Base-by-base conservation (phyloP, 2,888 invertebrate genomes). In the Aproaerema taeniolella region DNA sequence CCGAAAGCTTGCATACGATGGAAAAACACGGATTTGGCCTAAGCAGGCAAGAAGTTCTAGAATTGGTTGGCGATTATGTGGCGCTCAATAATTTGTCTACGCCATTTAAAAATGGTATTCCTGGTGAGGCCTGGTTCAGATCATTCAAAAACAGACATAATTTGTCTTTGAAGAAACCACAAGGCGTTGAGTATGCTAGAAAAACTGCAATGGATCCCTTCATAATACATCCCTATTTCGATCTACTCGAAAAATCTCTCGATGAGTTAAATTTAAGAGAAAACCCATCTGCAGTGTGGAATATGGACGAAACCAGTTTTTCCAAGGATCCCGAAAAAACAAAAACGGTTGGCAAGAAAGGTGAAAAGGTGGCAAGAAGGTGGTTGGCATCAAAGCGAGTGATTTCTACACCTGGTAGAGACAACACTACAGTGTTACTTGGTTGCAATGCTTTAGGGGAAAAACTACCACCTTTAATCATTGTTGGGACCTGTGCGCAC, bases 11-110 rank as follows among this genome's bases (percentile, higher is more conserved):
- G 7, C 51, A 52, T 38, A 31, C 28, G 2, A 58, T 65, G 54
- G 61, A 64, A 41, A 52, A 46, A 47, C 47, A 55, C 42, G 69
- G 63, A 5, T 67, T 61, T 45, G 67, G 66, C 8, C 40, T 66
- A 16, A 51, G 53, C n/a, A 51, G 55, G 47, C 52, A 54, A 45
- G 62, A 68, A 50, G 38, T 65, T 20, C 31, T 62, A 33, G 47
- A 61, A 31, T 31, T 53, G 14, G 63, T 68, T 7, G 50, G 43
- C 1, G 41, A 55, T 14, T 67, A 53, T 43, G 52, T 58, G 5
- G 31, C 31, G 15, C 14, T 38, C 26, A 63, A 64, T 39, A 45
- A 52, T 6, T 40, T 45, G 17, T n/a, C 13, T 31, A 48, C 46
- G 10, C 17, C 41, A 25, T 48, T 51, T 32, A 50, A 50, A 48